These are phyloP conservation scores for Paragorgia papillata DNA, from an alignment of 92 coral and sea anemone species.

Conservation along the genomic window DNA sequence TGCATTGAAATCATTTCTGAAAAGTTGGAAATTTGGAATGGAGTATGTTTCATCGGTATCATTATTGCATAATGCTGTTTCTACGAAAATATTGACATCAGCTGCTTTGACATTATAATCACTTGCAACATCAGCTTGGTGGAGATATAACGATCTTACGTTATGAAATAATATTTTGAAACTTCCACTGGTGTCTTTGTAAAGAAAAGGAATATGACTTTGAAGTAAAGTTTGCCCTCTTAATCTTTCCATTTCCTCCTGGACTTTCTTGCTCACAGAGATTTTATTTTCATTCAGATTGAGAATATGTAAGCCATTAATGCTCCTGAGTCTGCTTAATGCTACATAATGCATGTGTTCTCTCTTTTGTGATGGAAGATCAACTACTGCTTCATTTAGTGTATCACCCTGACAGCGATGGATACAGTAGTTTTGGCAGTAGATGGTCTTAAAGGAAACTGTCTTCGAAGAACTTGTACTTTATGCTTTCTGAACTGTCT, in stretches of 20 bases:
- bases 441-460: conserved; percentile 60
- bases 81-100: conserved; percentile 66
- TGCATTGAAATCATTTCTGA: conserved; percentile 5
- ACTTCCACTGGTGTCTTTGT: neutral
- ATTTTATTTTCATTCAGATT: conserved; percentile 47
- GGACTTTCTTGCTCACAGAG: conserved; percentile 27
- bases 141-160: conserved; percentile 25
- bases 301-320: conserved; percentile 22
- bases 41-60: conserved; percentile 50
- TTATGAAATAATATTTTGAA: conserved; percentile 42
- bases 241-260: conserved; percentile 33
- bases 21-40: conserved; percentile 40
- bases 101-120: conserved; percentile 35
- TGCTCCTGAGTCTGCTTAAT: conserved; percentile 22
- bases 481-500: conserved; percentile 50
- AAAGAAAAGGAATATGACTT: conserved; percentile 5
- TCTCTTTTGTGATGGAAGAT: conserved; percentile 48
- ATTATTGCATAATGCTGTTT: conserved; percentile 49
- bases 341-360: conserved; percentile 45
- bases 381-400: conserved; percentile 62
- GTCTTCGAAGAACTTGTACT: conserved; percentile 51
- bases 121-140: conserved; percentile 9
- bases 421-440: conserved; percentile 61
- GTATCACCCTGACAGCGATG: conserved; percentile 63
- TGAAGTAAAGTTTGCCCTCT: conserved; percentile 9